Evolutionary conservation across 2,888 invertebrate genomes (phyloP).

Genomic region (Nephrotoma appendiculata): DNA sequence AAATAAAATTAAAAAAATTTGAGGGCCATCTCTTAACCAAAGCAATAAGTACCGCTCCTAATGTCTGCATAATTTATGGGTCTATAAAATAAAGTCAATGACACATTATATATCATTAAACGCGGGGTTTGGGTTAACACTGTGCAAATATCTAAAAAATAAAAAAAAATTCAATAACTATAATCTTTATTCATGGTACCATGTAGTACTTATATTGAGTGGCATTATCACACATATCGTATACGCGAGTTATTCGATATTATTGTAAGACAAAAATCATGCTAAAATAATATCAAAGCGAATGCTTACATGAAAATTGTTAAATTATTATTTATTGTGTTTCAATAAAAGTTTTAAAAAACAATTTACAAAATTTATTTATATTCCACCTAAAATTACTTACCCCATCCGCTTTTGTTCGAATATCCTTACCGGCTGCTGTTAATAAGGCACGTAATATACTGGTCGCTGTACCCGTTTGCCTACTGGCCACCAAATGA

Average conservation of each 20-base stretch:
- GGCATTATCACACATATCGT: neutral
- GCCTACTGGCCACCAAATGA: constrained; percentile 86
- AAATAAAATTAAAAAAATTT: neutral
- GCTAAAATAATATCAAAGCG: neutral
- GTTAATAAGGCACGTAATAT: constrained; percentile 77
- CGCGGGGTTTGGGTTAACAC: too few relatives aligned
- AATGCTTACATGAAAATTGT: neutral
- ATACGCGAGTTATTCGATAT: neutral
- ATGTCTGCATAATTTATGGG: neutral
- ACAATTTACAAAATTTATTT: neutral
- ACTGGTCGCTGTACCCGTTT: constrained; percentile 82
- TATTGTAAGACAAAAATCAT: neutral
- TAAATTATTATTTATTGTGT: neutral
- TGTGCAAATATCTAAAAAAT: neutral
- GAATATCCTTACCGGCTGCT: constrained; percentile 79
- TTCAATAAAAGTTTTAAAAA: neutral
- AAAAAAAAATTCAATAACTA: neutral
- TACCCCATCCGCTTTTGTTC: constrained; percentile 78
- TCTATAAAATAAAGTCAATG: neutral
- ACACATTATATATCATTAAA: neutral
- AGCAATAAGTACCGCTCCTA: neutral
- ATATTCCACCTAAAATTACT: constrained; percentile 30
- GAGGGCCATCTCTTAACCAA: neutral
- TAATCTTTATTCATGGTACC: neutral
- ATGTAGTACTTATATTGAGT: neutral